These are phyloP conservation scores for Amphimedon queenslandica DNA, from an alignment of 37 sponge, comb jelly and placozoan species.

Conservation along the genomic window DNA sequence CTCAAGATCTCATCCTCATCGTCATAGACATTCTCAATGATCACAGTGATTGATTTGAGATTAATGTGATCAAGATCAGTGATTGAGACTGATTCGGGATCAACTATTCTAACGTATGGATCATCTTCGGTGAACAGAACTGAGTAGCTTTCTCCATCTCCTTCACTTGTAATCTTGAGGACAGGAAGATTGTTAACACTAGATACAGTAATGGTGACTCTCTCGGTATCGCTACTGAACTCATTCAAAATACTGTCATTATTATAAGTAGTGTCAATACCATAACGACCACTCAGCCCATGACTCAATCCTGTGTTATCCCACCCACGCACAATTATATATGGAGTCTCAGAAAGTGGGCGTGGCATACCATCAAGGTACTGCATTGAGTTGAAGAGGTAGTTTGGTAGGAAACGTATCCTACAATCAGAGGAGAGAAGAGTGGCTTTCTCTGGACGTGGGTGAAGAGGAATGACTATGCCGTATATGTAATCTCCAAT, in stretches of 20 bases:
- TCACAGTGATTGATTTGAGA: conserved; percentile 48
- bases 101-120: conserved; percentile 60
- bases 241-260: conserved; percentile 72
- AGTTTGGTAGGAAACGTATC: conserved; percentile 68
- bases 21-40: conserved; percentile 45
- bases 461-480: conserved; percentile 52
- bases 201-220: conserved; percentile 40
- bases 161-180: conserved; percentile 30
- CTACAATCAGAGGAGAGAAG: conserved; percentile 62
- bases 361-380: conserved; percentile 57
- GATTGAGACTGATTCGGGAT: conserved; percentile 43
- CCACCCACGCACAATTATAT: conserved; percentile 71
- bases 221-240: conserved; percentile 46
- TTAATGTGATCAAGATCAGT: conserved; percentile 61
- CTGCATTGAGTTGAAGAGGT: conserved; percentile 61
- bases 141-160: conserved; percentile 23
- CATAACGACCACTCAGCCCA: conserved; percentile 66
- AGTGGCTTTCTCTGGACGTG: conserved; percentile 75
- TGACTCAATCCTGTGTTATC: conserved; percentile 70
- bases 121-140: conserved; percentile 64
- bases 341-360: conserved; percentile 55
- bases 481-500: conserved; percentile 81
- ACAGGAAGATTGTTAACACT: conserved; percentile 71
- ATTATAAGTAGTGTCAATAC: conserved; percentile 79
- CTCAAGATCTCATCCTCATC: conserved; percentile 41